Conservation (phyloP, 2,797 vertebrate genomes). For the Pangasius djambal region DNA sequence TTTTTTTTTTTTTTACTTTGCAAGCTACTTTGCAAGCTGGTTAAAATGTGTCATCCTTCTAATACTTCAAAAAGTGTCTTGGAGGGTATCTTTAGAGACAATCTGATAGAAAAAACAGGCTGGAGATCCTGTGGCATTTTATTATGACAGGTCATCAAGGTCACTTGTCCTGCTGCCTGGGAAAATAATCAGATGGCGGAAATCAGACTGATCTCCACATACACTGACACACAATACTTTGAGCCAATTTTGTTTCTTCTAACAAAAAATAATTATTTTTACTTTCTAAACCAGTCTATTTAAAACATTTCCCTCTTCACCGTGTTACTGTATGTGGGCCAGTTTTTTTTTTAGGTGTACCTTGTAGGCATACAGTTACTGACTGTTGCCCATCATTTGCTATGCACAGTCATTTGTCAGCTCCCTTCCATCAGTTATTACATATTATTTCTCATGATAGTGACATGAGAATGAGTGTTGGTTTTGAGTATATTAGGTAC, state of each 20-base stretch:
- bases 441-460: not conserved
- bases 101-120: not conserved
- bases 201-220: not conserved
- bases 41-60: not conserved
- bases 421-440: not conserved
- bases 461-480: not conserved
- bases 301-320: not conserved
- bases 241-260: not conserved
- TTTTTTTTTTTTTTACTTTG: not conserved
- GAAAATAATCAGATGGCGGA: constrained; percentile 1
- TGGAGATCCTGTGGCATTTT: not conserved
- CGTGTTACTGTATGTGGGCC: not conserved
- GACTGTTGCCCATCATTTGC: too few species aligned
- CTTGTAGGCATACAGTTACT: not conserved
- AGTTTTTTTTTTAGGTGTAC: not conserved
- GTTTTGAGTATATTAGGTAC: not conserved
- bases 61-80: not conserved
- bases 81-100: not conserved
- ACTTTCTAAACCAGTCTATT: not conserved
- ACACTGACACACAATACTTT: not conserved
- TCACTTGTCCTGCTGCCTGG: not conserved
- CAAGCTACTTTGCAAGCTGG: not conserved
- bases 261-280: not conserved
- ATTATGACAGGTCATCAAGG: not conserved
- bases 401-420: not conserved